phyloP scores from a whole-genome alignment of 2,113 vertebrate genomes.

The Colaptes auratus region DNA sequence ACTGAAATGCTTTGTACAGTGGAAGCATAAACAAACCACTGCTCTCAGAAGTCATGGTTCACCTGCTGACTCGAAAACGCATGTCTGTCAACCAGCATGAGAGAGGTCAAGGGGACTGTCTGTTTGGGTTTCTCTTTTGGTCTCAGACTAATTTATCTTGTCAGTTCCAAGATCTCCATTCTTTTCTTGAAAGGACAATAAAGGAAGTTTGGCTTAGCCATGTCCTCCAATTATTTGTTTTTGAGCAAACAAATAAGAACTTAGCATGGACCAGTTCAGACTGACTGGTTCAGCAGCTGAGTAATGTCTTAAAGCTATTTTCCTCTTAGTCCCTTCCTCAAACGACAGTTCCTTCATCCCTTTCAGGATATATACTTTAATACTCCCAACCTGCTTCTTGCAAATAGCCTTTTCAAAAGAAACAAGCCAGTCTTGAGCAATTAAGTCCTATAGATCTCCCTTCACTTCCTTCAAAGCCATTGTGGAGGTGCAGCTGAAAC shows the following conservation, averaged over 20 bases:
- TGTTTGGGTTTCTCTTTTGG: slow-evolving; percentile 33
- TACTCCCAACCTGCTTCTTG: slow-evolving; percentile 38
- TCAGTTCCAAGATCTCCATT: slow-evolving; percentile 38
- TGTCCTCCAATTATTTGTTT: slow-evolving; percentile 8
- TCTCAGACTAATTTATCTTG: slow-evolving; percentile 44
- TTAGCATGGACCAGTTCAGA: neutral
- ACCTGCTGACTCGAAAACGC: slow-evolving; percentile 48
- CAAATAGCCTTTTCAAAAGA: slow-evolving; percentile 57
- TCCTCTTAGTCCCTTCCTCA: neutral
- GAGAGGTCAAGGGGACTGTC: slow-evolving; percentile 33
- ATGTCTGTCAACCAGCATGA: slow-evolving; percentile 25
- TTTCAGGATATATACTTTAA: slow-evolving; percentile 48
- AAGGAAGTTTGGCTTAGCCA: slow-evolving; percentile 7
- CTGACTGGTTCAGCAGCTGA: neutral
- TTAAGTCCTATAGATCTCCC: slow-evolving; percentile 66
- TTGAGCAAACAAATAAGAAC: slow-evolving; percentile 37
- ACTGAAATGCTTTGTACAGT: neutral
- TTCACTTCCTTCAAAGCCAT: slow-evolving; percentile 70
- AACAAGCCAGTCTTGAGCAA: slow-evolving; percentile 65
- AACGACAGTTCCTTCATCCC: neutral
- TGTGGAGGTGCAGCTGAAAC: slow-evolving; percentile 73
- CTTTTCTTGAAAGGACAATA: slow-evolving; percentile 1
- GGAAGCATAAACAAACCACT: slow-evolving; percentile 50
- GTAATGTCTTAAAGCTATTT: neutral
- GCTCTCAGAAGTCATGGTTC: slow-evolving; percentile 54